A percentile compares a stretch with the other conserved stretches of the same genome.
Conservation (phyloP, 1,140 invertebrate genomes). For the Holcopasites calliopsidis region DNA sequence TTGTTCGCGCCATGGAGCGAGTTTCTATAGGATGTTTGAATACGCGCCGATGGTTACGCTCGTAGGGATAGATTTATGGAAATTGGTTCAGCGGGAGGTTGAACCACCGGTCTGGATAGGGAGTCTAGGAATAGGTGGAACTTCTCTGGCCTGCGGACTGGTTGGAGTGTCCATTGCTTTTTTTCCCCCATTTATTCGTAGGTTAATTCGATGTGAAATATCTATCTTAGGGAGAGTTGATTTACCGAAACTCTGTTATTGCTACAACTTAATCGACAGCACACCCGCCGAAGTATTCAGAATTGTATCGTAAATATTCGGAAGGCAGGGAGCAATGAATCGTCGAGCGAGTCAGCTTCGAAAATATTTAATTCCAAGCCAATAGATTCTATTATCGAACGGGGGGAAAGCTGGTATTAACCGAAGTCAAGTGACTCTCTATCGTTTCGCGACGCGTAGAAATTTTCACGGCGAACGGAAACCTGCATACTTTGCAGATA, state of each 20-base stretch:
- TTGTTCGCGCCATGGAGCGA: background rate
- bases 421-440: too few species aligned
- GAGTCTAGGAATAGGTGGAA: constrained; percentile 3
- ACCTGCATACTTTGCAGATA: constrained; percentile 35
- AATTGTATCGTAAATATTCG: too few species aligned
- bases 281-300: too few species aligned
- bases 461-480: constrained; percentile 18
- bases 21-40: background rate
- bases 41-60: background rate
- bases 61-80: constrained; percentile 29
- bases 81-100: constrained; percentile 28
- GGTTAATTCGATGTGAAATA: too few species aligned
- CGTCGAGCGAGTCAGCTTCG: too few species aligned
- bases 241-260: too few species aligned
- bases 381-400: too few species aligned
- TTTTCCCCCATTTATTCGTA: background rate
- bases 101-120: background rate
- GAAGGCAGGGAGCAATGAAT: too few species aligned
- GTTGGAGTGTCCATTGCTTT: background rate
- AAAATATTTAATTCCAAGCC: too few species aligned
- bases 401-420: too few species aligned
- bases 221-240: background rate
- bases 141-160: background rate
- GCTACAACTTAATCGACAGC: too few species aligned
- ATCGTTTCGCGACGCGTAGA: too few species aligned